Evolutionary conservation across 2,888 invertebrate genomes (phyloP).

Genomic region (Proisotoma minuta): DNA sequence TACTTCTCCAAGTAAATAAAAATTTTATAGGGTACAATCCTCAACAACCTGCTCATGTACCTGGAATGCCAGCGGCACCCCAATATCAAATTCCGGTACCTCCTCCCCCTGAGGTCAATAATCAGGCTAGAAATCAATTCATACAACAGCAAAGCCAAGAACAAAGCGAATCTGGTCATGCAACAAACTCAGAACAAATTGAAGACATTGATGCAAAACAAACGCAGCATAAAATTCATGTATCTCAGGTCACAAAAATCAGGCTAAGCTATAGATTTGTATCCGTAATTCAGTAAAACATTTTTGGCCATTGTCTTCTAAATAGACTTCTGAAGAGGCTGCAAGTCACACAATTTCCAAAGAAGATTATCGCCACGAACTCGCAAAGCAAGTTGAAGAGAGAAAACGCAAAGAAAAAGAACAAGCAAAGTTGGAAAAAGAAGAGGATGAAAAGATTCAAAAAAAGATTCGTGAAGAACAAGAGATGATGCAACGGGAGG

Average conservation of each 20-base stretch:
- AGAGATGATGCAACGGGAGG: slow-evolving; percentile 31
- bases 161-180: too few species aligned
- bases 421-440: slow-evolving; percentile 16
- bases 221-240: slow-evolving; percentile 19
- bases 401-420: slow-evolving; percentile 32
- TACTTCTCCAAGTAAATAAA: too few species aligned
- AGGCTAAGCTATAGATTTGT: background rate
- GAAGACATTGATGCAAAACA: too few species aligned
- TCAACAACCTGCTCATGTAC: too few species aligned
- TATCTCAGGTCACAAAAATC: slow-evolving; percentile 21
- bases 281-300: background rate
- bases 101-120: too few species aligned
- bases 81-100: background rate
- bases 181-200: too few species aligned
- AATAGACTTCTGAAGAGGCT: slow-evolving; percentile 26
- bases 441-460: slow-evolving; percentile 37
- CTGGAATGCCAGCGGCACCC: too few species aligned
- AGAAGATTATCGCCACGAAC: slow-evolving; percentile 18
- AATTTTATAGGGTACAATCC: too few species aligned
- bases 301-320: background rate
- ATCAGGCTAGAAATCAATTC: too few species aligned
- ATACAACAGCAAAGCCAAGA: too few species aligned
- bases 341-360: background rate
- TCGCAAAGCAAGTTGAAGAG: slow-evolving; percentile 36
- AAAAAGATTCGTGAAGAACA: slow-evolving; percentile 36